phyloP scores from a whole-genome alignment of 2,113 vertebrate species.

The Felis chaus region DNA sequence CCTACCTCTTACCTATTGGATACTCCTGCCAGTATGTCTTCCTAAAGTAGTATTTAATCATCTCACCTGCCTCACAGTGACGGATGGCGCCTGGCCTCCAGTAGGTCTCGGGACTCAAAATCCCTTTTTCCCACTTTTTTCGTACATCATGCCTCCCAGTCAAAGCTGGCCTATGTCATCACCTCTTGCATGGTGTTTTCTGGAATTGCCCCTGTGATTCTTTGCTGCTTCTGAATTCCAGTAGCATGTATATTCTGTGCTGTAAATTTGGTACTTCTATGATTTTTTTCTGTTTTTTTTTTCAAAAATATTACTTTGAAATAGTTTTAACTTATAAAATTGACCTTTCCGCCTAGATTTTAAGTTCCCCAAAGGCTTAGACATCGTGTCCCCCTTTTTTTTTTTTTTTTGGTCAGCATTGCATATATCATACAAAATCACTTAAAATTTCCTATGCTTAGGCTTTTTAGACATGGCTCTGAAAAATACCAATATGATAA shows the following conservation, averaged over 20 bases:
- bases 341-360: background rate
- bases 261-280: background rate
- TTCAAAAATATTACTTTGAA: background rate
- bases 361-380: background rate
- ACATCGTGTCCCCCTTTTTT: background rate
- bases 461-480: background rate
- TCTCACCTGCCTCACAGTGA: background rate
- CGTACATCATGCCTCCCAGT: background rate
- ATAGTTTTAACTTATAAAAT: background rate
- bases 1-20: background rate
- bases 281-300: background rate
- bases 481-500: background rate
- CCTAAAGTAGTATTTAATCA: background rate
- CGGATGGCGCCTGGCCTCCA: background rate
- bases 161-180: background rate
- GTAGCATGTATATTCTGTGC: background rate
- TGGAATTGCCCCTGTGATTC: background rate
- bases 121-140: background rate
- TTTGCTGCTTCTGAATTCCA: background rate
- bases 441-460: background rate
- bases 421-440: background rate
- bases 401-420: background rate
- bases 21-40: background rate
- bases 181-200: background rate
- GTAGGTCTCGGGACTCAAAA: background rate